Percentiles rank a stretch among this genome's conserved stretches.
phyloP scores from a whole-genome alignment of 2,888 invertebrate species.

The Cerastoderma edule region DNA sequence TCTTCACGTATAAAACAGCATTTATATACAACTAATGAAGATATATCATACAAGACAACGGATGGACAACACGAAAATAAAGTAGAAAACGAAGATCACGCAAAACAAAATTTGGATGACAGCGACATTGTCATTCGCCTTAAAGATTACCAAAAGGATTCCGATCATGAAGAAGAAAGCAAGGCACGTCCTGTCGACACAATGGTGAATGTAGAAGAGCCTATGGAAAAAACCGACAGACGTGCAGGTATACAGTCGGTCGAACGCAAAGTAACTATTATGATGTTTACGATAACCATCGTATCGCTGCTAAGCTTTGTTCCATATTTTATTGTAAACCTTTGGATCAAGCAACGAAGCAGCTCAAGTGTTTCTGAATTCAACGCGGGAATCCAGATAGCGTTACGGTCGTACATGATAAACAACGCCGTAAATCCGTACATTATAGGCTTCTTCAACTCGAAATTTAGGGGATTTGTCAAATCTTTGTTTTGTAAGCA shows the following conservation, averaged over 20 bases:
- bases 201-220: too few species aligned
- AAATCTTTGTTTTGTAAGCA: background rate
- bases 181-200: background rate
- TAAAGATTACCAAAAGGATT: background rate
- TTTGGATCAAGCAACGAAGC: background rate
- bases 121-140: background rate
- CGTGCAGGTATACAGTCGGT: too few species aligned
- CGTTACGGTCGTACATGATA: conserved; percentile 31
- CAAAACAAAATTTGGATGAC: too few species aligned
- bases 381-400: conserved; percentile 32
- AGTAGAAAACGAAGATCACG: too few species aligned
- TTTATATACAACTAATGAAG: too few species aligned
- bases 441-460: conserved; percentile 30
- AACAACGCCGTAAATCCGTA: conserved; percentile 34
- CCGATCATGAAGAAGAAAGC: background rate
- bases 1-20: too few species aligned
- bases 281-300: conserved; percentile 26
- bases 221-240: too few species aligned
- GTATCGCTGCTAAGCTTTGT: conserved; percentile 24
- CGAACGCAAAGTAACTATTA: conserved; percentile 26
- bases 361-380: conserved; percentile 1
- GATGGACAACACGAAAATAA: too few species aligned
- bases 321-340: conserved; percentile 28
- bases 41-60: too few species aligned
- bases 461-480: conserved; percentile 29